Evolutionary conservation across 2,797 vertebrate genomes (phyloP).

Genomic region (Anguilla marmorata): DNA sequence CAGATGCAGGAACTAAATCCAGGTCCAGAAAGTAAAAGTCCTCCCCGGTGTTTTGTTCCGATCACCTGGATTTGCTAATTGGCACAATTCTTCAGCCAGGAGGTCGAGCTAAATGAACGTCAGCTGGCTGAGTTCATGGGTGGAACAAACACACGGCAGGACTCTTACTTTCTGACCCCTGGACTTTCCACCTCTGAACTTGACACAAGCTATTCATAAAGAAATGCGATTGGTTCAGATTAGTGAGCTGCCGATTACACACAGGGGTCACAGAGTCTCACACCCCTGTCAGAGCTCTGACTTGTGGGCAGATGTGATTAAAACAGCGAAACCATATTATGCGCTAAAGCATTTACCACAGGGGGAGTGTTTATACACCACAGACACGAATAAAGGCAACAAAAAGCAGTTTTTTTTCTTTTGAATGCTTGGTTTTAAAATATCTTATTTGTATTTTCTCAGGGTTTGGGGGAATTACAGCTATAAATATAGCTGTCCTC

Average conservation of each 20-base stretch:
- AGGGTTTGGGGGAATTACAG: not conserved
- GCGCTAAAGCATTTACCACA: not conserved
- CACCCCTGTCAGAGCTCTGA: not conserved
- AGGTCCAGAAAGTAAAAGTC: too few relatives aligned
- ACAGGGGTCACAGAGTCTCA: not conserved
- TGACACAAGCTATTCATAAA: too few relatives aligned
- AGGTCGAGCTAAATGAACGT: too few relatives aligned
- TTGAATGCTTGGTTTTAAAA: not conserved
- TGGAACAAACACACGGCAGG: too few relatives aligned
- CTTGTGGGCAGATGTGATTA: not conserved
- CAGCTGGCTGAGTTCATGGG: too few relatives aligned
- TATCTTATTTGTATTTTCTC: not conserved
- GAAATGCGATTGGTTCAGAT: too few relatives aligned
- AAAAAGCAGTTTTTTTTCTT: not conserved
- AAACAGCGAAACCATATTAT: not conserved
- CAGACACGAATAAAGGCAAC: not conserved
- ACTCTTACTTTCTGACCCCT: too few relatives aligned
- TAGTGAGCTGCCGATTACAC: not conserved
- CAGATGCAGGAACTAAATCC: too few relatives aligned
- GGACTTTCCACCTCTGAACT: too few relatives aligned
- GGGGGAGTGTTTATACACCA: not conserved
- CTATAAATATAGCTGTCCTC: not conserved
- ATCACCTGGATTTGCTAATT: too few relatives aligned
- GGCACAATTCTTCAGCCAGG: too few relatives aligned
- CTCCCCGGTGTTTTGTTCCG: too few relatives aligned